These are phyloP conservation scores for Leucophora obtusa DNA, from an alignment of 2,888 invertebrate genomes.

Conservation along the genomic window DNA sequence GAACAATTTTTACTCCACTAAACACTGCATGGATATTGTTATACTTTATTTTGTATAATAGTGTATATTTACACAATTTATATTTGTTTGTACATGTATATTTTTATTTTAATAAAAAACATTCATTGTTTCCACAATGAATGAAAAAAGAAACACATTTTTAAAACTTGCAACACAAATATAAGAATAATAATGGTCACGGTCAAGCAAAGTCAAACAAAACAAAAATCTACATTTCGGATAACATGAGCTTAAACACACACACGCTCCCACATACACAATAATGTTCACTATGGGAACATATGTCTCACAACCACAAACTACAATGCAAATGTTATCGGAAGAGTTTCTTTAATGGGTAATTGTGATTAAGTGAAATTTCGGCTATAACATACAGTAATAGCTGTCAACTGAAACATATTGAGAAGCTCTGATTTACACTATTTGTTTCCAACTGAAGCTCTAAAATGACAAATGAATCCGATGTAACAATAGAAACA, in stretches of 20 bases:
- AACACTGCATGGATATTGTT: too few species aligned
- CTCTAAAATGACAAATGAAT: conserved; percentile 60
- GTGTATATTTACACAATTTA: too few species aligned
- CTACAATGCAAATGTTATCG: conserved; percentile 18
- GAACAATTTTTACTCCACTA: too few species aligned
- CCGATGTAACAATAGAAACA: conserved; percentile 50
- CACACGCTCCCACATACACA: not conserved
- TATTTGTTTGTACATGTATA: too few species aligned
- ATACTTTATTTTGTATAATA: too few species aligned
- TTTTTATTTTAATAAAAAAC: not conserved
- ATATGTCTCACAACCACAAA: conserved; percentile 39
- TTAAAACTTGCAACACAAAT: not conserved
- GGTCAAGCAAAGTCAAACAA: conserved; percentile 35
- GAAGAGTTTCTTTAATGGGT: not conserved
- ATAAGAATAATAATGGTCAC: conserved; percentile 43
- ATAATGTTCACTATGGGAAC: conserved; percentile 6
- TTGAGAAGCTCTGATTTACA: not conserved
- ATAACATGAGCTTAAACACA: conserved; percentile 28
- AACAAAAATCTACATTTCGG: not conserved
- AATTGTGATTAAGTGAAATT: not conserved
- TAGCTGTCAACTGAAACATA: not conserved
- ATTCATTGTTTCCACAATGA: not conserved
- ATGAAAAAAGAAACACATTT: not conserved
- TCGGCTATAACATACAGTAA: not conserved
- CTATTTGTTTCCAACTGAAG: conserved; percentile 9